These are phyloP conservation scores for Aplysia californica DNA, from an alignment of 1,140 invertebrate species.

Conservation along the genomic window DNA sequence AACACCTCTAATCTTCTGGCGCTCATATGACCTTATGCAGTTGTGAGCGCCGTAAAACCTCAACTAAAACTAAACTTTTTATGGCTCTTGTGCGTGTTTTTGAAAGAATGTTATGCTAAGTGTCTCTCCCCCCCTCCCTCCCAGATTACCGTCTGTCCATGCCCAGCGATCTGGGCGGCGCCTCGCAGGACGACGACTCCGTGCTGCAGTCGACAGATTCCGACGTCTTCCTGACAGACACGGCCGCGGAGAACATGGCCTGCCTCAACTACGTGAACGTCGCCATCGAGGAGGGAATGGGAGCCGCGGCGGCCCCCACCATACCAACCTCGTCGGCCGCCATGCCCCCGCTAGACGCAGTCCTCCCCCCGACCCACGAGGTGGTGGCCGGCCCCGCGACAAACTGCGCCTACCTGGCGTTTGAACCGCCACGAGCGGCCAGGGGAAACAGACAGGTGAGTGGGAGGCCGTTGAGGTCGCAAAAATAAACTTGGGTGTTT, in stretches of 20 bases:
- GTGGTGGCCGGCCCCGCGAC: too few relatives aligned
- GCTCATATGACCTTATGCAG: too few relatives aligned
- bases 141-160: conserved; percentile 25
- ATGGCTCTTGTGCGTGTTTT: too few relatives aligned
- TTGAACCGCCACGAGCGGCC: conserved; percentile 20
- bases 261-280: conserved; percentile 51
- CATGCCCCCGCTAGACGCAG: neutral
- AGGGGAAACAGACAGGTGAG: conserved; percentile 15
- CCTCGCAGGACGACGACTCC: conserved; percentile 6
- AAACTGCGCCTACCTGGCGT: conserved; percentile 49
- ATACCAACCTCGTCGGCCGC: too few relatives aligned
- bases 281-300: conserved; percentile 28
- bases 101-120: too few relatives aligned
- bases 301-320: conserved; percentile 3
- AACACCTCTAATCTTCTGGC: too few relatives aligned
- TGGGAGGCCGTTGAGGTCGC: too few relatives aligned
- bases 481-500: too few relatives aligned
- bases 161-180: conserved; percentile 14
- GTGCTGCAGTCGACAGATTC: conserved; percentile 22
- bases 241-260: conserved; percentile 11
- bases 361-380: neutral
- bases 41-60: too few relatives aligned
- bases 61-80: too few relatives aligned
- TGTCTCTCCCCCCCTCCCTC: too few relatives aligned
- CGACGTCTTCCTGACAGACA: conserved; percentile 38